Percentiles rank a stretch among this genome's conserved stretches.
phyloP scores from a whole-genome alignment of 2,888 invertebrate species.

The Netelia fuscicornis region DNA sequence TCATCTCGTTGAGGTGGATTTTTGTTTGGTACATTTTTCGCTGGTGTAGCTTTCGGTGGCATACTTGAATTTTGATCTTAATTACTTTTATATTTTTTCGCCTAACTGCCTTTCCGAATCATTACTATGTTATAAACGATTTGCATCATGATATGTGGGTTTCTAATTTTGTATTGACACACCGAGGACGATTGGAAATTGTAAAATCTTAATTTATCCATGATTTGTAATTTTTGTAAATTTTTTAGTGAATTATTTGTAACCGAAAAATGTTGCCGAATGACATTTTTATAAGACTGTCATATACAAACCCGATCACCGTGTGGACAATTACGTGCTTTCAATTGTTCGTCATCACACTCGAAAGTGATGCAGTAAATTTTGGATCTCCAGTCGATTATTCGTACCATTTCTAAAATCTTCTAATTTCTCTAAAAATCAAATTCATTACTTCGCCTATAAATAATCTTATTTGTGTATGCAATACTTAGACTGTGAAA shows the following conservation, averaged over 20 bases:
- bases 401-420: not conserved
- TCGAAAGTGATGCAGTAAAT: not conserved
- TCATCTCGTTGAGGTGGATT: conserved; percentile 17
- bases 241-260: conserved; percentile 29
- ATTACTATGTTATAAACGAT: not conserved
- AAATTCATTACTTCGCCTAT: too few species aligned
- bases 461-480: too few species aligned
- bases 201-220: conserved; percentile 38
- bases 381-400: too few species aligned
- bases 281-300: conserved; percentile 46
- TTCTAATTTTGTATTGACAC: conserved; percentile 1
- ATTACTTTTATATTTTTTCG: not conserved
- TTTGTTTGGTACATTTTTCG: conserved; percentile 32
- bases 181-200: not conserved
- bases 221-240: conserved; percentile 57
- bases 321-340: not conserved
- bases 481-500: too few species aligned
- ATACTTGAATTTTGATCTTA: conserved; percentile 20
- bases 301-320: conserved; percentile 13
- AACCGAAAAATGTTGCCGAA: conserved; percentile 39
- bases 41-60: conserved; percentile 42
- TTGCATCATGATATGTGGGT: not conserved
- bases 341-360: conserved; percentile 49
- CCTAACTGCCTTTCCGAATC: conserved; percentile 16
- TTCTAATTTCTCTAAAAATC: too few species aligned